These are phyloP conservation scores for Ptilodon capucinus DNA, from an alignment of 2,888 invertebrate genomes.

Conservation along the genomic window DNA sequence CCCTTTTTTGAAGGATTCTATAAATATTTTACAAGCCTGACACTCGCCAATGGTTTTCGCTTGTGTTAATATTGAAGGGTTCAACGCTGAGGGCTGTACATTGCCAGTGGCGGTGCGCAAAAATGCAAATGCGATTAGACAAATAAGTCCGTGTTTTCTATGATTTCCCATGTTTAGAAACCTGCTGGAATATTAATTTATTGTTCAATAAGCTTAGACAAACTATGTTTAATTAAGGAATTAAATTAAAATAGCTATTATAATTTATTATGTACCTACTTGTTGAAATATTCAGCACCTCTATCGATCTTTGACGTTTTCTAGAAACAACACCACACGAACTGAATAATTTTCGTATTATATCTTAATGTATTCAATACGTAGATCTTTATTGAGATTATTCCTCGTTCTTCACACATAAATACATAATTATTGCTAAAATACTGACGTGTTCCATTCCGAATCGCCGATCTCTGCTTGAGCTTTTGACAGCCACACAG, in stretches of 20 bases:
- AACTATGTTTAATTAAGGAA: slow-evolving; percentile 33
- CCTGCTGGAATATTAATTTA: slow-evolving; percentile 41
- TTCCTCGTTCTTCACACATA: slow-evolving; percentile 20
- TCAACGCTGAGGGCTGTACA: slow-evolving; percentile 49
- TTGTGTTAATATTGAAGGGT: slow-evolving; percentile 53
- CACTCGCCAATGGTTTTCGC: slow-evolving; percentile 87
- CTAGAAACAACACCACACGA: slow-evolving; percentile 23
- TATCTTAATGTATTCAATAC: slow-evolving; percentile 9
- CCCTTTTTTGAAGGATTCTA: slow-evolving; percentile 91
- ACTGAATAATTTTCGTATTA: slow-evolving; percentile 9
- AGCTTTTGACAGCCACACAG: slow-evolving; percentile 42
- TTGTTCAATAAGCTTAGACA: slow-evolving; percentile 6
- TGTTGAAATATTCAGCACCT: slow-evolving; percentile 19
- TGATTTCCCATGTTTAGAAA: slow-evolving; percentile 41
- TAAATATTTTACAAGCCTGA: slow-evolving; percentile 88
- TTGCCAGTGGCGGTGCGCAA: slow-evolving; percentile 42
- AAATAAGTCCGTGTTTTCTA: slow-evolving; percentile 19
- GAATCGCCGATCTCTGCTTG: slow-evolving; percentile 45
- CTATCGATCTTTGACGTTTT: slow-evolving; percentile 28
- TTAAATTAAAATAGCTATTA: slow-evolving; percentile 5
- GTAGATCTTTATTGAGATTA: slow-evolving; percentile 14
- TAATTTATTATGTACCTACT: not conserved
- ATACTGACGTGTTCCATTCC: slow-evolving; percentile 68
- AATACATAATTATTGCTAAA: slow-evolving; percentile 22
- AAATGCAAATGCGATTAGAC: slow-evolving; percentile 28